These are phyloP conservation scores for Epinephelus moara DNA, from an alignment of 2,113 vertebrate genomes.

Conservation along the genomic window DNA sequence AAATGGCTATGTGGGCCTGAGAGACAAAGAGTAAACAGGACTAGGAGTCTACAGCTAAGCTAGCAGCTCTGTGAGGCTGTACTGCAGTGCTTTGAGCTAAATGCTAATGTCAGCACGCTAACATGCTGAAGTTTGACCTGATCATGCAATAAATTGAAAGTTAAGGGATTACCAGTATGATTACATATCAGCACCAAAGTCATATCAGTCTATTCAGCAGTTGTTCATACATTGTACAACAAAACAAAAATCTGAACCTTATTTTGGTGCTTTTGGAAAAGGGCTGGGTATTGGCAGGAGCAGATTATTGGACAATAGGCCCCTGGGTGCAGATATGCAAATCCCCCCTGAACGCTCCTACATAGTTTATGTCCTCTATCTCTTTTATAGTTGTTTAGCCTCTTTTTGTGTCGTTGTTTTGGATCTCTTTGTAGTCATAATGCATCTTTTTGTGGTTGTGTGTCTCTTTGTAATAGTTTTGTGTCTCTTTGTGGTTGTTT, in stretches of 20 bases:
- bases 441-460: too few species aligned
- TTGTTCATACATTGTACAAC: background rate
- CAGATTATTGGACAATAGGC: too few species aligned
- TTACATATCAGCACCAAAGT: background rate
- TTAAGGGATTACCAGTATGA: background rate
- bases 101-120: background rate
- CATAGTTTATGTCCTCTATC: too few species aligned
- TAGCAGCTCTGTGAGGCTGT: background rate
- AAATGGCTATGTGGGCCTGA: background rate
- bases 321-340: too few species aligned
- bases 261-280: background rate
- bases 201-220: background rate
- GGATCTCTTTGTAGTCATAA: too few species aligned
- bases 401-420: too few species aligned
- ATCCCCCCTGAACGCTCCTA: too few species aligned
- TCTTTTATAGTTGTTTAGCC: too few species aligned
- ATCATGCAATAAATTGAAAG: background rate
- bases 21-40: constrained; percentile 3
- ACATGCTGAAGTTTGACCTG: background rate
- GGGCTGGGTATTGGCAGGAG: too few species aligned
- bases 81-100: background rate
- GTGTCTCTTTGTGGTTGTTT: too few species aligned
- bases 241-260: background rate
- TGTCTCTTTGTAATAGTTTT: too few species aligned
- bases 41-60: background rate